Evolutionary conservation across 2,797 vertebrate genomes (phyloP), one percentile per base, ranked within the genome.

Genomic region (Sorex maritimensis): DNA sequence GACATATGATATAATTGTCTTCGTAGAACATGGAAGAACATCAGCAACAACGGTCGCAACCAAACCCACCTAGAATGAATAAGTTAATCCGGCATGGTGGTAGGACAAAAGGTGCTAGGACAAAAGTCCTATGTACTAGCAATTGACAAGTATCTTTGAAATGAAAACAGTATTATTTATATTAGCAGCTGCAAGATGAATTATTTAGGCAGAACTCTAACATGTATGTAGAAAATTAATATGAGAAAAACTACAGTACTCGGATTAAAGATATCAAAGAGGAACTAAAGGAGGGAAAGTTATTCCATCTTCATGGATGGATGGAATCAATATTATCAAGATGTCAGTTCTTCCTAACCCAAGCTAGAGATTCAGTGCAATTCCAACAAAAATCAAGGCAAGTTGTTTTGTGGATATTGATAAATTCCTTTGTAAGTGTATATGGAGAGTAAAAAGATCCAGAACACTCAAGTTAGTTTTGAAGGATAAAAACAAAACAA

Each of bases 51-150:
- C 9, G 14, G 17, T 17, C 13, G 10, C 52, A 55, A 55, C 17
- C 13, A 55, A 13, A 55, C 17, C 17, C 52, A 14, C 52, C 52
- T 55, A 17, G 17, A 55, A 55, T 55, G 52, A 44, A 44, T 44
- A 55, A 55, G 52, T 55, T 55, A 14, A 14, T 55, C 13, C 17
- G 13, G 21, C 44, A 86, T 83, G 38, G 44, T 41, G 87, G 30
- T 24, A 65, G 19, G 34, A 14, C 58, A 61, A 67, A 61, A 71
- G 6, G 89, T 86, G 86, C 52, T 75, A 67, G 26, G 26, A 24
- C 2, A 58, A 92, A 84, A 86, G 78, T 87, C 72, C 26, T 86
- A 23, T 46, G 72, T 69, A 67, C 24, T 26, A 90, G 61, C 14
- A 86, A 65, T 71, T 65, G 71, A 73, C 30, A 83, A 65, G 34